A percentile compares a stretch with the other conserved stretches of the same genome.
These are phyloP conservation scores for Dysidea cf. avara DNA, from an alignment of 37 sponge, comb jelly and placozoan genomes.

Conservation along the genomic window DNA sequence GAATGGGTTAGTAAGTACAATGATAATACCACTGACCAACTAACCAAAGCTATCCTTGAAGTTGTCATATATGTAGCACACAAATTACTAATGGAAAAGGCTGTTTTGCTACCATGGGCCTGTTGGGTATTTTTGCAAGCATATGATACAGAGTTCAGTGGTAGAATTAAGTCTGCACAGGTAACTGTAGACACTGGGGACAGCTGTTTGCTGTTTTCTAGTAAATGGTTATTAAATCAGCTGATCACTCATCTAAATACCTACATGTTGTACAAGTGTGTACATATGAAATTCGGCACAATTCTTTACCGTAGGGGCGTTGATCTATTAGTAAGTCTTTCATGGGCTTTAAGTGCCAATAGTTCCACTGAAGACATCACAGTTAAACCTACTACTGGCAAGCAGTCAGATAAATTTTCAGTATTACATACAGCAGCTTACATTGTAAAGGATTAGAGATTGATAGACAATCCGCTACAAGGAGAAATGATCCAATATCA, in stretches of 20 bases:
- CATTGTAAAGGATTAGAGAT: too few relatives aligned
- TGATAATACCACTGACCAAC: too few relatives aligned
- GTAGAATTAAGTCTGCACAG: background rate
- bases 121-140: background rate
- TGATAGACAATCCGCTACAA: too few relatives aligned
- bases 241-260: background rate
- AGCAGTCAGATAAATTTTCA: too few relatives aligned
- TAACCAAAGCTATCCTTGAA: background rate
- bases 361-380: background rate
- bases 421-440: too few relatives aligned
- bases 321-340: background rate
- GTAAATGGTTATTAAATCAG: conserved; percentile 12
- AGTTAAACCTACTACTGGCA: background rate
- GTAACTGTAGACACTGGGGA: background rate
- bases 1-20: too few relatives aligned
- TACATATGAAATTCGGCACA: too few relatives aligned
- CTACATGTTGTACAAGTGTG: background rate
- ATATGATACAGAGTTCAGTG: too few relatives aligned
- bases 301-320: conserved; percentile 2
- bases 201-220: background rate
- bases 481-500: too few relatives aligned
- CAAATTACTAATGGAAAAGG: too few relatives aligned
- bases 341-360: too few relatives aligned
- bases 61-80: background rate
- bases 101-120: background rate